Conservation (phyloP, 2,113 vertebrate genomes). For the Gambusia affinis region DNA sequence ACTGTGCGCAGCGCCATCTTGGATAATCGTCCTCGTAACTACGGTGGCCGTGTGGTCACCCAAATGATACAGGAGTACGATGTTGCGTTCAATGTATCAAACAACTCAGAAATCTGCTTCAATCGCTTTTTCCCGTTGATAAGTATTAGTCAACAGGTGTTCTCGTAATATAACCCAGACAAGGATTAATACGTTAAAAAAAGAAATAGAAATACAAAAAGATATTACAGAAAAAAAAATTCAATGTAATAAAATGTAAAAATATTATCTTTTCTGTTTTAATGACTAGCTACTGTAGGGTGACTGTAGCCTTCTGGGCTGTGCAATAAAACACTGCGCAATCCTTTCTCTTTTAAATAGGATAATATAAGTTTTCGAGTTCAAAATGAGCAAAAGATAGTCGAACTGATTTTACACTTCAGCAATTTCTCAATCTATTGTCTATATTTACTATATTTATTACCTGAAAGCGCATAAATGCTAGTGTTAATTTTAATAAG, state of each 20-base stretch:
- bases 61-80: neutral
- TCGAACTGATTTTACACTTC: neutral
- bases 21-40: neutral
- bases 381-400: neutral
- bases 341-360: neutral
- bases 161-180: neutral
- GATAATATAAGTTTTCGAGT: neutral
- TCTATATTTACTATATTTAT: neutral
- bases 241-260: too few species aligned
- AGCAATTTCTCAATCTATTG: neutral
- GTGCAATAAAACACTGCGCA: too few species aligned
- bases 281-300: too few species aligned
- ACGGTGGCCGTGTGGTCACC: conserved; percentile 41
- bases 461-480: too few species aligned
- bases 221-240: neutral
- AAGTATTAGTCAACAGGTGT: neutral
- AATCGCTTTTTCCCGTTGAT: neutral
- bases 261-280: too few species aligned
- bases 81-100: neutral
- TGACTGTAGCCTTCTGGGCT: too few species aligned
- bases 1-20: conserved; percentile 78
- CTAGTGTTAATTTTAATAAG: too few species aligned
- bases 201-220: neutral
- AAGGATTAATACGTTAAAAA: neutral
- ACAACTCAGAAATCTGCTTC: too few species aligned